Conservation (phyloP, 2,888 invertebrate genomes). For the Drepana falcataria region DNA sequence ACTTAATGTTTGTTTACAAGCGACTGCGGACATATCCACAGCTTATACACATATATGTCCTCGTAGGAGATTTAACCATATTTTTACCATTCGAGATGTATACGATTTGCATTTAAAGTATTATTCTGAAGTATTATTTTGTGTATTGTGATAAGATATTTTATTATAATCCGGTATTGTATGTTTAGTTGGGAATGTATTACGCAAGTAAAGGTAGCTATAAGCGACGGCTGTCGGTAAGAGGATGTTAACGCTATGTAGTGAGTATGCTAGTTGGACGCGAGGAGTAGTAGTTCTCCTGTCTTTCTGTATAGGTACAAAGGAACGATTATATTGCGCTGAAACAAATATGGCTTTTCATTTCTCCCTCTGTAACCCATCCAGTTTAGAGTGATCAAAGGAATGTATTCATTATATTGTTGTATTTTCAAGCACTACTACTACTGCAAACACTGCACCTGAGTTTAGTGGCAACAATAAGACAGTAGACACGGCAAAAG, state of each 20-base stretch:
- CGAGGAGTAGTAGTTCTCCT: conserved; percentile 36
- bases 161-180: conserved; percentile 48
- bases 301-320: conserved; percentile 72
- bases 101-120: conserved; percentile 64
- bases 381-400: no score
- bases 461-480: no score
- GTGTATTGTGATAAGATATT: conserved; percentile 72
- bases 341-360: conserved; percentile 42
- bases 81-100: conserved; percentile 25
- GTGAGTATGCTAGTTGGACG: conserved; percentile 61
- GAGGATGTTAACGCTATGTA: conserved; percentile 69
- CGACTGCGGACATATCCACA: conserved; percentile 39
- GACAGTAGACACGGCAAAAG: conserved; percentile 15
- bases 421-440: no score
- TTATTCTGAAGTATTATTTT: conserved; percentile 76
- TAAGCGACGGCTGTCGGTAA: conserved; percentile 55
- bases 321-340: conserved; percentile 75
- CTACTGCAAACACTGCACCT: no score
- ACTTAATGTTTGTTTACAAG: conserved; percentile 41
- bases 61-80: conserved; percentile 45
- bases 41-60: conserved; percentile 7
- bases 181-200: conserved; percentile 63
- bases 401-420: no score
- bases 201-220: conserved; percentile 65
- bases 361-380: conserved; percentile 14